Evolutionary conservation across 2,113 vertebrate genomes (phyloP), one percentile per base, ranked within the genome.

Genomic region (Dromaius novaehollandiae): DNA sequence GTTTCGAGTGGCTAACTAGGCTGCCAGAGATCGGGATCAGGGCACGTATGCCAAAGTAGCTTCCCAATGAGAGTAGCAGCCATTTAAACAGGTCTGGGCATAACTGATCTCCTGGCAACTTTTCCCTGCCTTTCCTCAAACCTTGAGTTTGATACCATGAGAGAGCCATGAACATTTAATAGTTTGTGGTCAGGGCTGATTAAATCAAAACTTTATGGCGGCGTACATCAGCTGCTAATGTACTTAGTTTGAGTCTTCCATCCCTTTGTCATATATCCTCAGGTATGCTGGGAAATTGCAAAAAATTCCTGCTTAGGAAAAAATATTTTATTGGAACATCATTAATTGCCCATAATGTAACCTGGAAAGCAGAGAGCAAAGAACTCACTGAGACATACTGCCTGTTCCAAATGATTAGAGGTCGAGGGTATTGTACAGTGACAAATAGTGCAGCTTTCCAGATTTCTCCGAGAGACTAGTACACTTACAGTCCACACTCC

Each of bases 401-500:
- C 0, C 34, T 8, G 36, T 5, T 18, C 44, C 48, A 17, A 32
- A 44, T n/a, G 68, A 21, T 2, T 7, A 82, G 1, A 50, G 34
- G 48, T 58, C 32, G 74, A 42, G 9, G 69, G 50, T 7, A 4
- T 13, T 20, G 36, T 2, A 8, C 40, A 17, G 9, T 8, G 66
- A 14, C 19, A 30, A 51, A 3, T 1, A 28, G 5, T 3, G 11
- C 32, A 2, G 19, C 42, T 84, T 36, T 21, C 53, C 0, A 2
- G 15, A 4, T 70, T 53, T 53, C 20, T 24, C 20, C 24, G 4
- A 3, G 18, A 32, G 44, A 9, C 20, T 12, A 7, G 26, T 22
- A 28, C 50, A 8, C 48, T 64, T 50, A 18, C 75, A 53, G 68
- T n/a, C 44, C 58, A 16, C 6, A 0, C 30, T 73, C 34, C 65